Percentiles rank a stretch among this genome's conserved stretches.
phyloP scores from a whole-genome alignment of 2,113 vertebrate genomes.

The Falco punctatus region DNA sequence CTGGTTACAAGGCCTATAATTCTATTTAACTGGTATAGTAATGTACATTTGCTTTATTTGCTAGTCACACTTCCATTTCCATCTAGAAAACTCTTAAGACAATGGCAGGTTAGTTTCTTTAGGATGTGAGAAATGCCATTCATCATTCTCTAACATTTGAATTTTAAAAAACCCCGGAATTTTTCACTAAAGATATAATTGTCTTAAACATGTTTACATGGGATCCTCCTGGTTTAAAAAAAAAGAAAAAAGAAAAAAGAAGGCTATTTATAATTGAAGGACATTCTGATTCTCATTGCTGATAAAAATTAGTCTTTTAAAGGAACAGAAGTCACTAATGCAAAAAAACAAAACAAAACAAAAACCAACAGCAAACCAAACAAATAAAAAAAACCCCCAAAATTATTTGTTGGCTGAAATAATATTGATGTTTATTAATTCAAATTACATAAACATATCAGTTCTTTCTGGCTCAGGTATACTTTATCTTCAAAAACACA shows the following conservation, averaged over 20 bases:
- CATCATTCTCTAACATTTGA: not conserved
- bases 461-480: not conserved
- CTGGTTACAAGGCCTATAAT: not conserved
- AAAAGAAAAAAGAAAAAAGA: not conserved
- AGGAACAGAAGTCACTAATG: not conserved
- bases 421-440: not conserved
- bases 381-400: not conserved
- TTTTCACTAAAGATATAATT: not conserved
- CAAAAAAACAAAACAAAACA: not conserved
- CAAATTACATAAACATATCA: not conserved
- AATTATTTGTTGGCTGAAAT: not conserved
- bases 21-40: not conserved
- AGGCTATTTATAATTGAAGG: not conserved
- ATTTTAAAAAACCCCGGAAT: not conserved
- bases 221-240: not conserved
- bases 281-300: not conserved
- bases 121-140: not conserved
- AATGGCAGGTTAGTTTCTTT: not conserved
- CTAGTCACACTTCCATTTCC: not conserved
- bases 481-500: not conserved
- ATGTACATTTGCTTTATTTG: not conserved
- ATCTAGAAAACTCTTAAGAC: not conserved
- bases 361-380: not conserved
- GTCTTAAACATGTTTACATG: not conserved
- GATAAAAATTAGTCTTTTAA: not conserved